phyloP scores from a whole-genome alignment of 2,888 invertebrate genomes.

The Callyntrura sp. region DNA sequence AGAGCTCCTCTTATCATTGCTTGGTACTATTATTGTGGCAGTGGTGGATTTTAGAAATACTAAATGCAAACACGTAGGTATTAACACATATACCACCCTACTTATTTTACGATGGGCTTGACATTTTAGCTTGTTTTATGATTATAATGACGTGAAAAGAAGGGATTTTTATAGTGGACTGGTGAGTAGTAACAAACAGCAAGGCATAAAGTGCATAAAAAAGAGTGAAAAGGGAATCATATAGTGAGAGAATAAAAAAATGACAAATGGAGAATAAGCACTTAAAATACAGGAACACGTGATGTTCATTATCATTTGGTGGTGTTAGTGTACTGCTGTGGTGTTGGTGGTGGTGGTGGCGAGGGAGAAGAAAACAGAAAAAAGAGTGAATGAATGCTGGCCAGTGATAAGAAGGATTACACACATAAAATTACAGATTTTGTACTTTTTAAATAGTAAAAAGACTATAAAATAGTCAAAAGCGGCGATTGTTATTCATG shows the following conservation, averaged over 20 bases:
- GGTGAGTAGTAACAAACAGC: background rate
- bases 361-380: background rate
- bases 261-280: conserved; percentile 51
- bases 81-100: background rate
- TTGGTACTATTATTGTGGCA: background rate
- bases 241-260: conserved; percentile 33
- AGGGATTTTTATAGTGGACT: conserved; percentile 25
- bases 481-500: conserved; percentile 32
- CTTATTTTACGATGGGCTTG: conserved; percentile 46
- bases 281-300: conserved; percentile 57
- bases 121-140: conserved; percentile 64
- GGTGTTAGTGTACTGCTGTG: background rate
- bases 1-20: conserved; percentile 1
- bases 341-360: conserved; percentile 10
- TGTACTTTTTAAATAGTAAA: conserved; percentile 48
- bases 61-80: background rate
- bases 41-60: background rate
- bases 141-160: conserved; percentile 56
- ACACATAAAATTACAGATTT: conserved; percentile 68
- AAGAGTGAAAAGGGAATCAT: conserved; percentile 28
- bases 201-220: background rate
- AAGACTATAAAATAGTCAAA: conserved; percentile 49
- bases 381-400: conserved; percentile 56
- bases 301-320: conserved; percentile 34
- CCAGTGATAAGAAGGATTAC: conserved; percentile 65